These are phyloP conservation scores for Drosophila hydei DNA, from an alignment of 1,140 invertebrate species.

Conservation along the genomic window DNA sequence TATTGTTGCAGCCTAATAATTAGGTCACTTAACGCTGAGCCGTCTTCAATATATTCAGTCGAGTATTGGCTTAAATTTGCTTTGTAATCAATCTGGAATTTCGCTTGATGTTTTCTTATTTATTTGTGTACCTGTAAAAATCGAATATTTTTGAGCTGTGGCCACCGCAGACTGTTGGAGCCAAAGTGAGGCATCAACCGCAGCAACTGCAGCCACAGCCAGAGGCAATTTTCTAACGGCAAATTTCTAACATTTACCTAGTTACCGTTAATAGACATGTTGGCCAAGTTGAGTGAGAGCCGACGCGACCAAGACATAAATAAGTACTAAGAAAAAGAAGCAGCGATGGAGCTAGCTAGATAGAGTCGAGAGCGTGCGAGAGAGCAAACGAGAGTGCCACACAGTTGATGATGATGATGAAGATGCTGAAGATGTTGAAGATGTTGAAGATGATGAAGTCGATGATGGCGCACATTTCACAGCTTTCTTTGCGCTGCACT, in stretches of 20 bases:
- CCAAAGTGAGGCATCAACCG: conserved; percentile 29
- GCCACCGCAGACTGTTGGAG: conserved; percentile 21
- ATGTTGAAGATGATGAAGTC: no score
- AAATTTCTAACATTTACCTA: conserved; percentile 78
- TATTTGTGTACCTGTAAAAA: conserved; percentile 29
- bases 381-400: conserved; percentile 22
- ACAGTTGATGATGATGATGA: conserved; percentile 10
- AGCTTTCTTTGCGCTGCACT: conserved; percentile 67
- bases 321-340: conserved; percentile 48
- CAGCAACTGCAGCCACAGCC: conserved; percentile 34
- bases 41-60: not conserved
- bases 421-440: no score
- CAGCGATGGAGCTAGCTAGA: not conserved
- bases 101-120: conserved; percentile 1
- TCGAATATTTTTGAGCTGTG: conserved; percentile 61
- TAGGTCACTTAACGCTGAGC: no score
- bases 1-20: no score
- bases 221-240: conserved; percentile 77
- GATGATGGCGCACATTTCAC: conserved; percentile 62
- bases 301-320: conserved; percentile 64
- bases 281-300: conserved; percentile 72
- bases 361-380: not conserved
- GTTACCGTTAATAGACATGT: conserved; percentile 82
- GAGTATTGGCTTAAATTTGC: not conserved
- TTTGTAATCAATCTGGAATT: conserved; percentile 13